Evolutionary conservation across 2,888 invertebrate genomes (phyloP).

Genomic region (Atrina japonica): DNA sequence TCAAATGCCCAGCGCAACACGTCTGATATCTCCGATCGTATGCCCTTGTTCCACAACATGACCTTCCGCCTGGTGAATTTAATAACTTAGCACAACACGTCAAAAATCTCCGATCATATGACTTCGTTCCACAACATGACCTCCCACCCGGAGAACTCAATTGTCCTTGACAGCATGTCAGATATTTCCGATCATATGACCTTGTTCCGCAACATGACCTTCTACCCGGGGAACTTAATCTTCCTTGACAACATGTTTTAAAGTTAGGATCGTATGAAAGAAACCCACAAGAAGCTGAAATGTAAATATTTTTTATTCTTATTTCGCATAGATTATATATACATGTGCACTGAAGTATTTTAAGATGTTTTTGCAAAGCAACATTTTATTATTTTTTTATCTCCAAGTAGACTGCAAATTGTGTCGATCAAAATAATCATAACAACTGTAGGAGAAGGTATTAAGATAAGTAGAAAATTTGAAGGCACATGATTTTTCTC

Average conservation of each 20-base stretch:
- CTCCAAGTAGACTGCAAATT: no score
- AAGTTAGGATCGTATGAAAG: conserved; percentile 4
- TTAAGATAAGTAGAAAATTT: no score
- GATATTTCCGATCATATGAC: conserved; percentile 10
- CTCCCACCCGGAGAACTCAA: conserved; percentile 6
- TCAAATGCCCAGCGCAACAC: conserved; percentile 17
- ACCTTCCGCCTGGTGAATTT: background rate
- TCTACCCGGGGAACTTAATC: conserved; percentile 11
- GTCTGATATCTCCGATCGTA: conserved; percentile 1
- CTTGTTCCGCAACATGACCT: conserved; percentile 20
- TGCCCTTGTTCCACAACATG: conserved; percentile 10
- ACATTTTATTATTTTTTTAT: no score
- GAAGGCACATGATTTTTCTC: no score
- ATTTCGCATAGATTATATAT: no score
- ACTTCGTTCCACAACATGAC: conserved; percentile 10
- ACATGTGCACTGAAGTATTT: no score
- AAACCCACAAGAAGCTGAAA: conserved; percentile 7
- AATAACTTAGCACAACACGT: conserved; percentile 13
- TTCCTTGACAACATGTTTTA: conserved; percentile 22
- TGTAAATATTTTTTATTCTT: background rate
- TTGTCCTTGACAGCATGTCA: conserved; percentile 6
- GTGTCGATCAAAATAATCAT: no score
- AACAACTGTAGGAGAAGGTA: no score
- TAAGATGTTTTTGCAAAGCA: no score
- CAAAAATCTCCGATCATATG: background rate